phyloP scores from a whole-genome alignment of 92 coral and sea anemone genomes.

The Zoanthus sansibaricus region DNA sequence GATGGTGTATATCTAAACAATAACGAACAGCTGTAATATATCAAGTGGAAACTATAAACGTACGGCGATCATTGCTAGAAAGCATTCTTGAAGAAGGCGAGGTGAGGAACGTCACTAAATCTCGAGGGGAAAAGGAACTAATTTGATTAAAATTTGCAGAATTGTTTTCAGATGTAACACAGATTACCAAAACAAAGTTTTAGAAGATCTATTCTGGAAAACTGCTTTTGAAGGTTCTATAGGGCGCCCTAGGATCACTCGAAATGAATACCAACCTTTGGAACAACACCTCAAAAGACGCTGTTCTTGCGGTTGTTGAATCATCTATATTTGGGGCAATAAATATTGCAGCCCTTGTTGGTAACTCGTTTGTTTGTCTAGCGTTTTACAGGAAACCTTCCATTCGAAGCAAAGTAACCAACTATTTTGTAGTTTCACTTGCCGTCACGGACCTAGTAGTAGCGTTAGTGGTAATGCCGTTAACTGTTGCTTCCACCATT shows the following conservation, averaged over 20 bases:
- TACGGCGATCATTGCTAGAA: no score
- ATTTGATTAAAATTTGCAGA: no score
- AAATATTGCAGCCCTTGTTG: constrained; percentile 1
- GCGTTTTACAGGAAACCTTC: constrained; percentile 21
- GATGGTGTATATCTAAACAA: no score
- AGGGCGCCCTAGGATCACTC: neutral
- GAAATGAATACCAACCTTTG: neutral
- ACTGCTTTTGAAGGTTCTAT: no score
- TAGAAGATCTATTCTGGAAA: no score
- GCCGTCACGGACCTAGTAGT: constrained; percentile 3
- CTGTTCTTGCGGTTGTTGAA: neutral
- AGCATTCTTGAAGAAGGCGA: no score
- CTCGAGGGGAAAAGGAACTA: no score
- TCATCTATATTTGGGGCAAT: neutral
- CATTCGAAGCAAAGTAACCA: constrained; percentile 1
- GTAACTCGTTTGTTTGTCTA: constrained; percentile 15
- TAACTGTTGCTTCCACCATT: constrained; percentile 3
- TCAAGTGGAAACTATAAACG: no score
- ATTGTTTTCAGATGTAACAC: no score
- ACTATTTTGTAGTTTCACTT: constrained; percentile 14
- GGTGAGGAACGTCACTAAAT: no score
- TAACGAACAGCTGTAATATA: no score
- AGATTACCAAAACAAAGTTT: no score
- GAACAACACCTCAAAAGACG: neutral
- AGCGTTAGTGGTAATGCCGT: constrained; percentile 1